A percentile compares a stretch with the other conserved stretches of the same genome.
These are phyloP conservation scores for Merops nubicus DNA, from an alignment of 2,113 vertebrate genomes.

Conservation along the genomic window DNA sequence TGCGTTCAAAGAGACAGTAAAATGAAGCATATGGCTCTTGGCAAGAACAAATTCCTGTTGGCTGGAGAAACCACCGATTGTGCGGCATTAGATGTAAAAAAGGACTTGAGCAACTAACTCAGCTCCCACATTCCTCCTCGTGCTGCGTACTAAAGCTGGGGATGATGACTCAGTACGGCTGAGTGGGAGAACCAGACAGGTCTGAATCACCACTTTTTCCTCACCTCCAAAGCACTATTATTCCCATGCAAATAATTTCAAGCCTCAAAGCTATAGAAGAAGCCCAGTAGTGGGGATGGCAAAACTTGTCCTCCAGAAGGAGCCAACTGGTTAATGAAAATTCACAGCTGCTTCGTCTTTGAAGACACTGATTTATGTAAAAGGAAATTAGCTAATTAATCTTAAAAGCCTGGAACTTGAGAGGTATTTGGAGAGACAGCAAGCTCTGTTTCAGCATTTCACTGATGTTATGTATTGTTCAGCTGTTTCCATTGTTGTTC, in stretches of 20 bases:
- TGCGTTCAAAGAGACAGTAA: background rate
- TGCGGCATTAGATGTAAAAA: background rate
- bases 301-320: background rate
- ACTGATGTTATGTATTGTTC: background rate
- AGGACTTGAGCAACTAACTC: constrained; percentile 12
- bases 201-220: constrained; percentile 59
- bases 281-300: background rate
- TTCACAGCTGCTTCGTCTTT: background rate
- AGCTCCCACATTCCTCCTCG: background rate
- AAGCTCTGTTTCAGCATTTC: constrained; percentile 2
- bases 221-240: background rate
- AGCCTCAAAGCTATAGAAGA: background rate
- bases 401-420: constrained; percentile 20
- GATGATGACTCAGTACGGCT: constrained; percentile 39
- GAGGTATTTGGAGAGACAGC: background rate
- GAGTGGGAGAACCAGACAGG: constrained; percentile 62
- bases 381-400: constrained; percentile 59
- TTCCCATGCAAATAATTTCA: constrained; percentile 24
- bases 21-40: background rate
- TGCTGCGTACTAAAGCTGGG: background rate
- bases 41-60: background rate
- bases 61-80: background rate
- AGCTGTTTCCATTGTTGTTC: background rate
- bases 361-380: background rate
- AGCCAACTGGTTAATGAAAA: constrained; percentile 19